Evolutionary conservation across 92 coral and sea anemone species (phyloP), one percentile per base, ranked within the genome.

Genomic region (Phymanthus crucifer): DNA sequence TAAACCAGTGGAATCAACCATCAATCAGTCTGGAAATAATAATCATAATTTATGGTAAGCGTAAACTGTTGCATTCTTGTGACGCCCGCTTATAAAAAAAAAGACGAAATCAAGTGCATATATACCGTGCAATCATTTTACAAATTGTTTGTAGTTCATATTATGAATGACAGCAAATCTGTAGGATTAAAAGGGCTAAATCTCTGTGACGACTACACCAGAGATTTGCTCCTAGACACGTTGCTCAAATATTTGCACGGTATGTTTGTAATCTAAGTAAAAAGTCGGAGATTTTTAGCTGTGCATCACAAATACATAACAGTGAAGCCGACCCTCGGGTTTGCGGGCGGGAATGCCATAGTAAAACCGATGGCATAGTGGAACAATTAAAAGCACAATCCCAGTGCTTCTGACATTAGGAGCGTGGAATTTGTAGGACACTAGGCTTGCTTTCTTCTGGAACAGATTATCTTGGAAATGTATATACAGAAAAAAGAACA

Each of bases 41-140:
- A 61, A 61, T 61, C 68, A 24, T 61, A 61, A 61, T 14, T 61
- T 61, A 61, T 61, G 68, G 68, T 29, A n/a, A 4, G 68, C 13
- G 26, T 61, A 14, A 14, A 61, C 10, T 34, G 68, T 61, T 61
- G 33, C 2, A 27, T 61, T 27, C 13, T 61, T 61, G 68, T 29
- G 68, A 27, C 68, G 68, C 36, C 3, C 17, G 16, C 29, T 61
- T 23, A 26, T 61, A 7, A 13, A 29, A 18, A 10, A 10, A 33
- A 34, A 61, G 29, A 10, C 11, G 29, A 61, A 29, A 27, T 10
- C 10, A 54, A 19, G 7, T 19, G 26, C n/a, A 13, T 9, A 27
- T 3, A 54, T 23, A 54, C 64, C 64, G 68, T 61, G 34, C 68
- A 61, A 24, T 12, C 34, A 6, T 61, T 14, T 0, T 29, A 18